Conservation (phyloP, 2,888 invertebrate genomes). For the Rhamphomyia laevipes region DNA sequence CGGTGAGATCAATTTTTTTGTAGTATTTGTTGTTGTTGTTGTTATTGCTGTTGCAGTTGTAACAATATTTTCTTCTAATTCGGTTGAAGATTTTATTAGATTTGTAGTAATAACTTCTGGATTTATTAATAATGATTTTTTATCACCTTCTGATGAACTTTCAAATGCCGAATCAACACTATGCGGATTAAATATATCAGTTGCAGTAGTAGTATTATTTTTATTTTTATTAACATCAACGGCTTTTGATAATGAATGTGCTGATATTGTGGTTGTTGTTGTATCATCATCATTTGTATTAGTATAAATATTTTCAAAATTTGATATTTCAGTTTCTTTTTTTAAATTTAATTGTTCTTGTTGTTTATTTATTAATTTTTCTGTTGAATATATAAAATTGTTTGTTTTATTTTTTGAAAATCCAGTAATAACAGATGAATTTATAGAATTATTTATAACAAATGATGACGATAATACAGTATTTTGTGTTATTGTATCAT, state of each 20-base stretch:
- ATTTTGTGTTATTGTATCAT: not conserved
- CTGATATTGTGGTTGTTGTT: slow-evolving; percentile 15
- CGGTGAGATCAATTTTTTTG: slow-evolving; percentile 5
- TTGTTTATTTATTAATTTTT: not conserved
- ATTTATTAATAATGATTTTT: slow-evolving; percentile 16
- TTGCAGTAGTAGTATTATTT: slow-evolving; percentile 16
- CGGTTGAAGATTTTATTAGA: slow-evolving; percentile 8
- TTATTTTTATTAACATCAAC: slow-evolving; percentile 31
- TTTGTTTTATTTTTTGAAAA: not conserved
- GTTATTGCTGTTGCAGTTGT: slow-evolving; percentile 19
- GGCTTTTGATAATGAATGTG: slow-evolving; percentile 19
- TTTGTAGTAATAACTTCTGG: slow-evolving; percentile 15
- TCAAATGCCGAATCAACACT: slow-evolving; percentile 33
- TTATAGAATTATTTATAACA: no score
- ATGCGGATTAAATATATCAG: slow-evolving; percentile 33
- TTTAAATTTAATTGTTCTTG: no score
- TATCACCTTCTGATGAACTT: slow-evolving; percentile 34
- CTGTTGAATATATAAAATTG: not conserved
- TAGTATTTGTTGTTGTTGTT: slow-evolving; percentile 18
- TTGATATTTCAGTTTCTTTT: slow-evolving; percentile 27
- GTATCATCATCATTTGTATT: slow-evolving; percentile 14
- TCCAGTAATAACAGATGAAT: not conserved
- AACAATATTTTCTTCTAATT: not conserved
- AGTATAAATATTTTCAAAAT: slow-evolving; percentile 14
- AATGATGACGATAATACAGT: not conserved